Evolutionary conservation across 2,113 vertebrate species (phyloP).

Genomic region (Nycticryphes semicollaris): DNA sequence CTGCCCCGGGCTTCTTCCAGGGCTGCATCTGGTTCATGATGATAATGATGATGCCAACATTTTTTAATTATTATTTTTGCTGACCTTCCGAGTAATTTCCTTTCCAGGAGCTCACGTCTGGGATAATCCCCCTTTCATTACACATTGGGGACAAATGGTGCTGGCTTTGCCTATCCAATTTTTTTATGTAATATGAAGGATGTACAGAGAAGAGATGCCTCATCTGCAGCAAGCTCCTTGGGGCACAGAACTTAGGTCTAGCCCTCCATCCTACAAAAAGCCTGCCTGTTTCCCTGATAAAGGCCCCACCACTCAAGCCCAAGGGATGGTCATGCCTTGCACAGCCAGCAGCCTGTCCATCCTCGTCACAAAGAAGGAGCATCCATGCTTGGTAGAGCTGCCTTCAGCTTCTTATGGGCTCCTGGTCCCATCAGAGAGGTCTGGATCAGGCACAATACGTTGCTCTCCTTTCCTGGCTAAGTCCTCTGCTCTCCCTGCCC

Average conservation of each 20-base stretch:
- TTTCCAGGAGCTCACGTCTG: not conserved
- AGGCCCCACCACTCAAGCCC: fast-evolving
- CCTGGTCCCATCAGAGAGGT: not conserved
- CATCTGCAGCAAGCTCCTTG: not conserved
- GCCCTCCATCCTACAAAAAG: not conserved
- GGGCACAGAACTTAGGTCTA: not conserved
- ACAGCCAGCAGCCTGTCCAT: not conserved
- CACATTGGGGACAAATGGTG: not conserved
- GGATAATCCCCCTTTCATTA: constrained; percentile 18
- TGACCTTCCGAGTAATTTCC: not conserved
- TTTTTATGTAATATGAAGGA: not conserved
- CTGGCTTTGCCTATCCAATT: not conserved
- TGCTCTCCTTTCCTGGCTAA: not conserved
- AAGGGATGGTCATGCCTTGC: fast-evolving
- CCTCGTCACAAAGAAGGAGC: not conserved
- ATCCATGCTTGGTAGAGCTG: not conserved
- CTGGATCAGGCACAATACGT: not conserved
- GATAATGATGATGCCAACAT: constrained; percentile 5
- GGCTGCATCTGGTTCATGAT: not conserved
- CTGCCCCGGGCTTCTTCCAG: not conserved
- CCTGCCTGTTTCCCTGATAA: not conserved
- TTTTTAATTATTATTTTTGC: not conserved
- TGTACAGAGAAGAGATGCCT: not conserved
- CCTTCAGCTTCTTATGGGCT: not conserved
- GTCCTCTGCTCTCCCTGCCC: not conserved